Conservation (phyloP, 1,140 invertebrate genomes). For the Drosophila kanapiae region DNA sequence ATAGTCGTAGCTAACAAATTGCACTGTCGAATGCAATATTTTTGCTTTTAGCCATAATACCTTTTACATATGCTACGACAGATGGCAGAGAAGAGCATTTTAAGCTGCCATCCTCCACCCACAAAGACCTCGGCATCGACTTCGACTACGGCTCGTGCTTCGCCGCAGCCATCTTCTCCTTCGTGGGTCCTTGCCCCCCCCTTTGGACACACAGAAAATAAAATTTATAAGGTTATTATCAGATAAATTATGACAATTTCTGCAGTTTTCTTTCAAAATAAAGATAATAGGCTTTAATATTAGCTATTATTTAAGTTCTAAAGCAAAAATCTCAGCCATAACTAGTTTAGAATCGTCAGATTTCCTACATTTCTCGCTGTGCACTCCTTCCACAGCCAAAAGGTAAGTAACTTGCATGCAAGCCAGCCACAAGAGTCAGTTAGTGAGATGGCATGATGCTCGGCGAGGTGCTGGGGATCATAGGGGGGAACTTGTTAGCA, state of each 20-base stretch:
- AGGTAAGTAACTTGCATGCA: constrained; percentile 76
- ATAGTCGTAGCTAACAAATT: constrained; percentile 78
- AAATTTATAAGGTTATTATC: background rate
- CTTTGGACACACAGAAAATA: constrained; percentile 2
- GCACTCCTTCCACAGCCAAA: constrained; percentile 12
- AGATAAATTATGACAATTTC: background rate
- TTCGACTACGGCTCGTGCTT: background rate
- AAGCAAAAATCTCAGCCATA: too few species aligned
- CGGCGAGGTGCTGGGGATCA: constrained; percentile 1
- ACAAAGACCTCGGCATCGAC: background rate
- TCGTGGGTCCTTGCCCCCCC: background rate
- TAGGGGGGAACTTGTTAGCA: constrained; percentile 73
- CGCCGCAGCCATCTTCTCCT: background rate
- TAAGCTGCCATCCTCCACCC: constrained; percentile 57
- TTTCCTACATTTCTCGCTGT: background rate
- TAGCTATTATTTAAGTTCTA: accelerated
- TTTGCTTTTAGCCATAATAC: constrained; percentile 84
- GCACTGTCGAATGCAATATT: constrained; percentile 84
- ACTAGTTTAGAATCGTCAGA: too few species aligned
- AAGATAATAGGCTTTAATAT: too few species aligned
- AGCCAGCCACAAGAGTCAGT: constrained; percentile 49
- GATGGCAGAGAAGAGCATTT: constrained; percentile 62
- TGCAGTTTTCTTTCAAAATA: too few species aligned
- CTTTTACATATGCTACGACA: constrained; percentile 81
- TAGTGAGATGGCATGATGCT: constrained; percentile 10